Conservation (phyloP, 2,797 vertebrate genomes). For the Chelidonichthys spinosus region DNA sequence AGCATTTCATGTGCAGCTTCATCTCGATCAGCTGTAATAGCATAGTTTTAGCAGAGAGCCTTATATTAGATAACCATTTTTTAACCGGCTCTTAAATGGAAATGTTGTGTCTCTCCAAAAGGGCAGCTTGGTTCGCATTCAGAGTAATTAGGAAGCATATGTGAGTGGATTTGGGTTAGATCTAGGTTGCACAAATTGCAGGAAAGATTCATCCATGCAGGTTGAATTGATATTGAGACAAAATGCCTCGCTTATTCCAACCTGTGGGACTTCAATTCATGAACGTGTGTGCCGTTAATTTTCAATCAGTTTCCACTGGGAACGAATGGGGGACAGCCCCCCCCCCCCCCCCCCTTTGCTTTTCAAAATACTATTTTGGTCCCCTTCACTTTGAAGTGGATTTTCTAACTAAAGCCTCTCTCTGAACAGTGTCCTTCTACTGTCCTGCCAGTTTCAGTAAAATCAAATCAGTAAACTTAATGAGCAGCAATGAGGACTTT, state of each 20-base stretch:
- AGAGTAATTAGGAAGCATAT: neutral
- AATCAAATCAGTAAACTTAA: conserved; percentile 8
- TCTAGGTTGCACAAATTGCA: neutral
- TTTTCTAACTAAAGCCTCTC: neutral
- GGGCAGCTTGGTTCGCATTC: neutral
- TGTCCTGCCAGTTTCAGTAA: neutral
- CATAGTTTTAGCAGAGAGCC: conserved; percentile 17
- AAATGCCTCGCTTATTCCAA: neutral
- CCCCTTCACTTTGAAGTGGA: neutral
- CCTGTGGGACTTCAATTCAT: conserved; percentile 10
- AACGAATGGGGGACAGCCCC: neutral
- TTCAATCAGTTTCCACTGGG: conserved; percentile 10
- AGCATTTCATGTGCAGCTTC: conserved; percentile 49
- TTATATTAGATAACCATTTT: conserved; percentile 6
- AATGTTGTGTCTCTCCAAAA: conserved; percentile 1
- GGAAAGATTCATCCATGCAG: neutral
- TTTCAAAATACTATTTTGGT: conserved; percentile 14
- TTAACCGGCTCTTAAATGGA: neutral
- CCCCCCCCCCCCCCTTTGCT: neutral
- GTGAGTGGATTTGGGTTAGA: neutral
- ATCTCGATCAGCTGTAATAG: conserved; percentile 25
- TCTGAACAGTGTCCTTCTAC: neutral
- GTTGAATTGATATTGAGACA: conserved; percentile 21
- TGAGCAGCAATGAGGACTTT: neutral
- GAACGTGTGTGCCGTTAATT: conserved; percentile 11